Conservation (phyloP, 2,888 invertebrate species). For the Agrotis puta region DNA sequence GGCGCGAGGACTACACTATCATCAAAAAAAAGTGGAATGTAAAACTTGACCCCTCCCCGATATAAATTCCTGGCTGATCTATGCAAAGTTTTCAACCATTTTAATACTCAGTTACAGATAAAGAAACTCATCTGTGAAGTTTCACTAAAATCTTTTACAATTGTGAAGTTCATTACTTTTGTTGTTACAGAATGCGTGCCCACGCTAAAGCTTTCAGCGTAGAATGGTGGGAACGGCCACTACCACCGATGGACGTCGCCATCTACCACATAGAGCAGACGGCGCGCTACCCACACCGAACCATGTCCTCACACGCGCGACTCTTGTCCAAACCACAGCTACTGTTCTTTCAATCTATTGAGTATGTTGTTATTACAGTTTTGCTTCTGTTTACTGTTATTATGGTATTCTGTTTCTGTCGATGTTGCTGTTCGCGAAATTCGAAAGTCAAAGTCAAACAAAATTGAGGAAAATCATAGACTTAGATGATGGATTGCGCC, state of each 20-base stretch:
- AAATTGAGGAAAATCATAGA: slow-evolving; percentile 17
- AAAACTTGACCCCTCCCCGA: no score
- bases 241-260: slow-evolving; percentile 75
- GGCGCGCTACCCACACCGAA: slow-evolving; percentile 67
- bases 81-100: no score
- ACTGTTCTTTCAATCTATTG: slow-evolving; percentile 65
- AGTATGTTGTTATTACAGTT: slow-evolving; percentile 49
- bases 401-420: slow-evolving; percentile 25
- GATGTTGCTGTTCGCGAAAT: slow-evolving; percentile 10
- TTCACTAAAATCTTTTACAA: no score
- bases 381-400: slow-evolving; percentile 13
- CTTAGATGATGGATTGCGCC: no score
- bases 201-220: slow-evolving; percentile 69
- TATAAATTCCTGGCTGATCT: no score
- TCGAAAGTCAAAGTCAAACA: slow-evolving; percentile 48
- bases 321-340: slow-evolving; percentile 63
- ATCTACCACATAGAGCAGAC: slow-evolving; percentile 73
- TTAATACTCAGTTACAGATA: no score
- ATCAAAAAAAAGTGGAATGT: no score
- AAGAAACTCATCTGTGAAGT: no score
- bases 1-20: no score
- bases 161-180: background rate
- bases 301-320: slow-evolving; percentile 71
- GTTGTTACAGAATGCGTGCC: slow-evolving; percentile 68
- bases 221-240: slow-evolving; percentile 72